Conservation (phyloP, 2,888 invertebrate genomes). For the Galeopsomyia nigrocyanea region DNA sequence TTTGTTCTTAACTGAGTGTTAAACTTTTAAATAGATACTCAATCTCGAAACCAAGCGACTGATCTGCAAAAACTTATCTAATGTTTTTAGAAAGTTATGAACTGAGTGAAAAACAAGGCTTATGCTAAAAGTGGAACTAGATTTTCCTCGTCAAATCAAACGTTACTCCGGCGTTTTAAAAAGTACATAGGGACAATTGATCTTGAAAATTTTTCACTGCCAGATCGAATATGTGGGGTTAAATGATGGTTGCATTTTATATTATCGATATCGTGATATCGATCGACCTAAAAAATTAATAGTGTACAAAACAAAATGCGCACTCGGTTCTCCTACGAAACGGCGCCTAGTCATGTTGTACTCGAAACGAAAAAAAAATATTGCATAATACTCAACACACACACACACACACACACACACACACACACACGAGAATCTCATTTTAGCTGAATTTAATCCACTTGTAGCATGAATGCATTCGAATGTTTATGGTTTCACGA, state of each 20-base stretch:
- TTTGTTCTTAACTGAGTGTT: slow-evolving; percentile 14
- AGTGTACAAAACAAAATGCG: slow-evolving; percentile 25
- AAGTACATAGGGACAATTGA: slow-evolving; percentile 20
- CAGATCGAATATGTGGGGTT: slow-evolving; percentile 36
- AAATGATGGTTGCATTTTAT: slow-evolving; percentile 36
- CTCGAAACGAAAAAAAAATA: slow-evolving; percentile 21
- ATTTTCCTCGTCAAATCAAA: slow-evolving; percentile 33
- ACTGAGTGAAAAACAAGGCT: slow-evolving; percentile 35
- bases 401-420: no score
- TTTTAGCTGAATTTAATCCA: slow-evolving; percentile 42
- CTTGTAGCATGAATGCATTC: slow-evolving; percentile 40
- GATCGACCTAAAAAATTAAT: slow-evolving; percentile 17
- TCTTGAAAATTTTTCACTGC: slow-evolving; percentile 42
- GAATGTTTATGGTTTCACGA: slow-evolving; percentile 33
- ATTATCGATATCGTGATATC: slow-evolving; percentile 18
- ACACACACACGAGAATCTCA: slow-evolving; percentile 12
- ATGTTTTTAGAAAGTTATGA: slow-evolving; percentile 25
- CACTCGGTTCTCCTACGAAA: slow-evolving; percentile 29
- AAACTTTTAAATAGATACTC: slow-evolving; percentile 21
- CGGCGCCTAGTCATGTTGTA: slow-evolving; percentile 15
- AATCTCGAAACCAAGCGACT: slow-evolving; percentile 33
- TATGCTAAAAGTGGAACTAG: slow-evolving; percentile 52
- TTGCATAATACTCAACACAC: slow-evolving; percentile 12
- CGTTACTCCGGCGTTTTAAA: slow-evolving; percentile 34
- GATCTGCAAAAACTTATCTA: slow-evolving; percentile 22